A percentile compares a stretch with the other conserved stretches of the same genome.
phyloP scores from a whole-genome alignment of 2,797 vertebrate genomes.

The Geotrypetes seraphini region DNA sequence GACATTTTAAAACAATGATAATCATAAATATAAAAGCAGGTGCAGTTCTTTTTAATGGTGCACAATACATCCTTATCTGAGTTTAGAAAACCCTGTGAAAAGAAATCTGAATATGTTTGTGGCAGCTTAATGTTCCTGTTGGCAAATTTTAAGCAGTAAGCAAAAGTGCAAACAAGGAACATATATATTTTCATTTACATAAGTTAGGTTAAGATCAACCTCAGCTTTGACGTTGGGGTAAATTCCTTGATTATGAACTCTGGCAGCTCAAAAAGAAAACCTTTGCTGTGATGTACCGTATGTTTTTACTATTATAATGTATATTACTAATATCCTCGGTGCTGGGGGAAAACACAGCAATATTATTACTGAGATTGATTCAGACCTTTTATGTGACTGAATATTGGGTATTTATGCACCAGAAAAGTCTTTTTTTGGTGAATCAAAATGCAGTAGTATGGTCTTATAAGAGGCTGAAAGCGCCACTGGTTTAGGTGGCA shows the following conservation, averaged over 20 bases:
- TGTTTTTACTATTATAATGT: conserved; percentile 31
- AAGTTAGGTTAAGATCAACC: conserved; percentile 16
- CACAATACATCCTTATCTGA: too few relatives aligned
- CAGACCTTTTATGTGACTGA: conserved; percentile 39
- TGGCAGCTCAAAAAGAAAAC: conserved; percentile 46
- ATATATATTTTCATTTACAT: conserved; percentile 20
- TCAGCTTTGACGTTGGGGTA: conserved; percentile 24
- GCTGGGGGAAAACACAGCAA: neutral
- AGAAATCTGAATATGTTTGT: conserved; percentile 42
- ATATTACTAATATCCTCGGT: neutral
- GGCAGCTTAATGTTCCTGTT: conserved; percentile 71
- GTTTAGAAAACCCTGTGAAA: conserved; percentile 33
- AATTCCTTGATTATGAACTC: conserved; percentile 29
- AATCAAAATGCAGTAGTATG: conserved; percentile 69
- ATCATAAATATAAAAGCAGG: conserved; percentile 27
- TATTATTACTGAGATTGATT: conserved; percentile 6
- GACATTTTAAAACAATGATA: conserved; percentile 26
- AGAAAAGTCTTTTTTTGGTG: conserved; percentile 26
- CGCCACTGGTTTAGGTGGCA: conserved; percentile 55
- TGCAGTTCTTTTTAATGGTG: too few relatives aligned
- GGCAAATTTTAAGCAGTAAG: too few relatives aligned
- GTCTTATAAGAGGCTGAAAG: too few relatives aligned
- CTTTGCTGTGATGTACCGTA: conserved; percentile 54
- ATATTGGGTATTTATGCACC: too few relatives aligned
- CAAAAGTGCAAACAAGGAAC: conserved; percentile 51